A percentile compares a stretch with the other conserved stretches of the same genome.
Evolutionary conservation across 1,140 invertebrate species (phyloP).

Genomic region (Cydia splendana): DNA sequence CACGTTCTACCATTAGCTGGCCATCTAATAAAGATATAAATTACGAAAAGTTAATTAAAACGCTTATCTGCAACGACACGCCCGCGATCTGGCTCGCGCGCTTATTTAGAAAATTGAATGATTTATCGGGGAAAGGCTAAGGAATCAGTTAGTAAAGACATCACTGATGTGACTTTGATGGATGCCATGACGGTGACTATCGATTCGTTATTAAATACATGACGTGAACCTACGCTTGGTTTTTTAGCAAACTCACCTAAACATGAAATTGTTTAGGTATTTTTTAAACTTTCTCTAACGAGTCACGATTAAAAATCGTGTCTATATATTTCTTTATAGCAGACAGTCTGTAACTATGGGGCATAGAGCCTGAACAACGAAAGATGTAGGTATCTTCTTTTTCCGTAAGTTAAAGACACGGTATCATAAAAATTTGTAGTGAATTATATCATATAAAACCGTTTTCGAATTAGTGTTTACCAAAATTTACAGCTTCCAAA

Average conservation of each 20-base stretch:
- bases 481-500: too few species aligned
- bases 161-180: constrained; percentile 25
- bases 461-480: too few species aligned
- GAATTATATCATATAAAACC: too few species aligned
- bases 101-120: constrained; percentile 56
- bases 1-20: constrained; percentile 58
- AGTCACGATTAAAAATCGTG: constrained; percentile 8
- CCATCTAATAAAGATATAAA: constrained; percentile 75
- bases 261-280: constrained; percentile 15
- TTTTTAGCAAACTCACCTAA: constrained; percentile 30
- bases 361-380: too few species aligned
- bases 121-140: constrained; percentile 62
- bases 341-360: too few species aligned
- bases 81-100: constrained; percentile 42
- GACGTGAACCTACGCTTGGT: constrained; percentile 39
- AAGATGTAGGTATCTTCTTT: too few species aligned
- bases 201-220: constrained; percentile 36
- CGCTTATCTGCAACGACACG: constrained; percentile 57
- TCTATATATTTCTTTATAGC: background rate
- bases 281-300: constrained; percentile 21
- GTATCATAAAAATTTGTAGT: too few species aligned
- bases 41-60: constrained; percentile 76
- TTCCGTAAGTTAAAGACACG: too few species aligned
- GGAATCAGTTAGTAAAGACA: constrained; percentile 21
- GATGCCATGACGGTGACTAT: constrained; percentile 17